Percentiles rank a stretch among this genome's conserved stretches.
These are phyloP conservation scores for Girardinichthys multiradiatus DNA, from an alignment of 2,113 vertebrate species.

Conservation along the genomic window DNA sequence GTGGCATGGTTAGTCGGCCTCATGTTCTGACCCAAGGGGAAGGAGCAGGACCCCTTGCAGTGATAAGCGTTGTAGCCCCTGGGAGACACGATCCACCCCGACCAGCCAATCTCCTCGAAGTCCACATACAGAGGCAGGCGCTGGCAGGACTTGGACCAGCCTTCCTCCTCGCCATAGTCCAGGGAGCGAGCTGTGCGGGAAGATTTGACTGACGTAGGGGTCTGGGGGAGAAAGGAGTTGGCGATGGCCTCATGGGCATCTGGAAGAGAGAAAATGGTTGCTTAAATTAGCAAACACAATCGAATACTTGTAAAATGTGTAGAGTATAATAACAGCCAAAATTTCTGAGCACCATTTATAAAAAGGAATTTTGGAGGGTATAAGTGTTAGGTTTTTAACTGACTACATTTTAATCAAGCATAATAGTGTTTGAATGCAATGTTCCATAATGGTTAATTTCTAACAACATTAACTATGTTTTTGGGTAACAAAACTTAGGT, in stretches of 20 bases:
- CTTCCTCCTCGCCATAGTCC: slow-evolving; percentile 65
- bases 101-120: slow-evolving; percentile 89
- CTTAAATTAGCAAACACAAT: neutral
- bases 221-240: slow-evolving; percentile 55
- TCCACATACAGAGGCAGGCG: slow-evolving; percentile 84
- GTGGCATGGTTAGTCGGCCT: slow-evolving; percentile 86
- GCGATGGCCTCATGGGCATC: slow-evolving; percentile 46
- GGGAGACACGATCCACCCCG: slow-evolving; percentile 86
- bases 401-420: no score
- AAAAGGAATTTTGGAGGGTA: no score
- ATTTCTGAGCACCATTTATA: no score
- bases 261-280: slow-evolving; percentile 25
- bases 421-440: neutral
- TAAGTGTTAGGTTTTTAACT: no score
- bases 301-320: neutral
- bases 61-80: slow-evolving; percentile 86
- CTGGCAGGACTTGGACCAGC: slow-evolving; percentile 69
- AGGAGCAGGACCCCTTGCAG: slow-evolving; percentile 85
- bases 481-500: neutral
- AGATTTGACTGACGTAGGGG: slow-evolving; percentile 29
- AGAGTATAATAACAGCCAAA: neutral
- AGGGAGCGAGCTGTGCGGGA: slow-evolving; percentile 76
- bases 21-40: slow-evolving; percentile 86
- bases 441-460: neutral
- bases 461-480: neutral